Evolutionary conservation across 2,888 invertebrate species (phyloP).

Genomic region (Synanthedon tipuliformis): DNA sequence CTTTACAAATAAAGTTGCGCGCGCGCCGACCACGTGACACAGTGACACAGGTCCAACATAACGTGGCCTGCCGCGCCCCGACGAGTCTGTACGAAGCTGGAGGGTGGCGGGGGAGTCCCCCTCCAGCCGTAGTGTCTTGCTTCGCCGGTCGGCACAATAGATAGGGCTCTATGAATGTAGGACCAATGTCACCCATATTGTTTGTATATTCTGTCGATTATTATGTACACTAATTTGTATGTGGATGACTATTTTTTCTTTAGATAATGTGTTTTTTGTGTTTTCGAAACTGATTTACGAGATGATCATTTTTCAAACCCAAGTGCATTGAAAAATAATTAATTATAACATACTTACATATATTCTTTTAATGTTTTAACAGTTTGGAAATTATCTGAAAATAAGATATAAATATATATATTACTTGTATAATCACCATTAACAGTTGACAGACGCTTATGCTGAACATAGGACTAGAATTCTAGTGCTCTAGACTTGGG

Average conservation of each 20-base stretch:
- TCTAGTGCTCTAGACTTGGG: too few relatives aligned
- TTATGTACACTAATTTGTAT: constrained; percentile 10
- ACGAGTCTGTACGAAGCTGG: neutral
- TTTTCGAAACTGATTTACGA: too few relatives aligned
- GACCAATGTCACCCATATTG: constrained; percentile 54
- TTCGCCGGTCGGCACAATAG: constrained; percentile 21
- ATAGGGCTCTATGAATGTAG: constrained; percentile 45
- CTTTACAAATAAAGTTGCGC: constrained; percentile 63
- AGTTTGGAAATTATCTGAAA: too few relatives aligned
- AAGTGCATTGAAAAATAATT: too few relatives aligned
- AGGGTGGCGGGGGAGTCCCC: constrained; percentile 1
- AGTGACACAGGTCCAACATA: constrained; percentile 33
- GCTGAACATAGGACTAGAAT: too few relatives aligned
- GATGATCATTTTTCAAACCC: too few relatives aligned
- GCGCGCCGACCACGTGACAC: constrained; percentile 64
- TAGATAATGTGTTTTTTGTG: too few relatives aligned
- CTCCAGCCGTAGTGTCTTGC: constrained; percentile 9
- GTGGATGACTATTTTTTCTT: constrained; percentile 8
- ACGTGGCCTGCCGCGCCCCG: constrained; percentile 15
- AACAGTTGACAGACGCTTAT: too few relatives aligned
- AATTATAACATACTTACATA: too few relatives aligned
- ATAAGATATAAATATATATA: too few relatives aligned
- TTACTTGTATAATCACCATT: too few relatives aligned
- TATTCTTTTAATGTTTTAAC: too few relatives aligned
- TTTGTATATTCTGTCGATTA: constrained; percentile 33